Conservation (phyloP, 37 sponge, comb jelly and placozoan genomes). For the Ianthella basta region DNA sequence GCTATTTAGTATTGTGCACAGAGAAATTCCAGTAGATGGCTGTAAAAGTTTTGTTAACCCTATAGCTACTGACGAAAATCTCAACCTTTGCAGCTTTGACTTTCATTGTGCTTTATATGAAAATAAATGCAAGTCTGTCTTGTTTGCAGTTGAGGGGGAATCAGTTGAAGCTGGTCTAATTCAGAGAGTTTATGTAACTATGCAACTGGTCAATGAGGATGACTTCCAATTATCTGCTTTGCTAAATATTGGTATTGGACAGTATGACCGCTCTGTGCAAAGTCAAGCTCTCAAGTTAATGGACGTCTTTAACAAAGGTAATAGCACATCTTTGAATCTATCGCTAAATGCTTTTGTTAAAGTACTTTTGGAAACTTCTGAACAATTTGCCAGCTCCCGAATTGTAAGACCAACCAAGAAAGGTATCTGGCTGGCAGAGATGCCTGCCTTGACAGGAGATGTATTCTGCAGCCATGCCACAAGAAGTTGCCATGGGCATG, state of each 20-base stretch:
- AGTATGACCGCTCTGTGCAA: conserved; percentile 13
- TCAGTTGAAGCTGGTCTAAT: conserved; percentile 43
- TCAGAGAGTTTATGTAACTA: conserved; percentile 2
- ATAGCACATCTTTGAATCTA: background rate
- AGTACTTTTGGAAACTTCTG: background rate
- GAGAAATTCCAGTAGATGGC: conserved; percentile 56
- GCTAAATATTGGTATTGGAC: conserved; percentile 65
- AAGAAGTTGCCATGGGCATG: background rate
- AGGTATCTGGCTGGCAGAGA: conserved; percentile 39
- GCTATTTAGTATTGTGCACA: conserved; percentile 33
- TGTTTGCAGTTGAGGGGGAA: conserved; percentile 24
- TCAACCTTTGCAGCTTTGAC: conserved; percentile 37
- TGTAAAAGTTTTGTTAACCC: conserved; percentile 61
- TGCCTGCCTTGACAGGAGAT: conserved; percentile 33
- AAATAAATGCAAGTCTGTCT: conserved; percentile 28
- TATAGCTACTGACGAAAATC: conserved; percentile 38
- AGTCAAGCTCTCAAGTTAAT: too few relatives aligned
- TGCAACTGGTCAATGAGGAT: conserved; percentile 33
- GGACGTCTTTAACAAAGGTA: background rate
- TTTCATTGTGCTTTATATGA: conserved; percentile 49
- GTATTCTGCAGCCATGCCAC: conserved; percentile 3
- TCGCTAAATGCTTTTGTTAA: background rate
- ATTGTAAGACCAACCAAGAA: too few relatives aligned
- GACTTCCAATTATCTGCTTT: conserved; percentile 48
- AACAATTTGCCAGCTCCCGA: background rate